Percentiles rank a stretch among this genome's conserved stretches.
phyloP scores from a whole-genome alignment of 2,888 invertebrate genomes.

The Pristionchus maxplancki region DNA sequence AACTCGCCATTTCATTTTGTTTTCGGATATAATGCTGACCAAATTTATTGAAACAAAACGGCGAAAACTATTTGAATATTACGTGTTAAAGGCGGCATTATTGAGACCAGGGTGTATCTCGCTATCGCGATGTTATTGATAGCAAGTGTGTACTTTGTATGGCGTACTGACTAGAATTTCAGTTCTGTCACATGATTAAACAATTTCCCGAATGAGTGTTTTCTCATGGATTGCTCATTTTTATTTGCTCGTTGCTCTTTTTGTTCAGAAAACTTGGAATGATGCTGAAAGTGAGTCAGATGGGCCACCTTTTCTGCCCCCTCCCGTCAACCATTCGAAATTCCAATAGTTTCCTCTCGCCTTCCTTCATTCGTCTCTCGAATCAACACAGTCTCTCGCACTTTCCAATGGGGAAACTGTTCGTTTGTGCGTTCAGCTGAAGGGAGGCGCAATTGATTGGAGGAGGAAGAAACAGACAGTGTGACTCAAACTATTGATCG shows the following conservation, averaged over 20 bases:
- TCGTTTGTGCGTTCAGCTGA: background rate
- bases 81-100: background rate
- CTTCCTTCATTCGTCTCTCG: background rate
- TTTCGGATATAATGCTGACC: no score
- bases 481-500: constrained; percentile 33
- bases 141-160: constrained; percentile 1
- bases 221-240: background rate
- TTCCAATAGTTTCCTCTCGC: constrained; percentile 22
- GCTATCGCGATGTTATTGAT: constrained; percentile 2
- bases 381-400: background rate
- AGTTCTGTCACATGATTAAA: background rate
- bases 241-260: background rate
- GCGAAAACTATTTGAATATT: no score
- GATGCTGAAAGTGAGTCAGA: background rate
- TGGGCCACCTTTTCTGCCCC: background rate
- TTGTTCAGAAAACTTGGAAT: constrained; percentile 10
- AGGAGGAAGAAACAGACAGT: background rate
- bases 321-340: constrained; percentile 27
- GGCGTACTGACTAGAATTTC: background rate
- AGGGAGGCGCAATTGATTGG: background rate
- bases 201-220: background rate
- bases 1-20: background rate
- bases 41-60: no score
- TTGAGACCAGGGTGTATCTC: background rate
- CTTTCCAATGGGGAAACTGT: background rate